Evolutionary conservation across 2,888 invertebrate genomes (phyloP).

Genomic region (Petrolisthes manimaculis): DNA sequence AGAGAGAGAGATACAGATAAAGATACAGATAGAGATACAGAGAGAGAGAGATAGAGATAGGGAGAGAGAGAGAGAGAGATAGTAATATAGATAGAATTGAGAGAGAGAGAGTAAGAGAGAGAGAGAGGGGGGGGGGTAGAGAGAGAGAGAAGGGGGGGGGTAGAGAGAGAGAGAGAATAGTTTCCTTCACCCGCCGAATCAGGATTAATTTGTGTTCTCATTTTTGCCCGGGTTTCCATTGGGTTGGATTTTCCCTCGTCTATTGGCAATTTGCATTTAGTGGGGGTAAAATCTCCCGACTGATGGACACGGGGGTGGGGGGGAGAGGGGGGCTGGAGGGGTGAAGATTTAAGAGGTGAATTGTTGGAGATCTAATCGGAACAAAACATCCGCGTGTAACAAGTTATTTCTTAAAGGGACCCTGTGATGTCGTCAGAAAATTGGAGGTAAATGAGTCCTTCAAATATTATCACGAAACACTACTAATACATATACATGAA

Average conservation of each 20-base stretch:
- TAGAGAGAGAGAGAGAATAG: conserved; percentile 9
- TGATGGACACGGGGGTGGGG: not conserved
- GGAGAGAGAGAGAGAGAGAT: not conserved
- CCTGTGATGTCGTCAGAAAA: no score
- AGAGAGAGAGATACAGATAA: not conserved
- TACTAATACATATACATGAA: no score
- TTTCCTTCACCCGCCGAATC: conserved; percentile 22
- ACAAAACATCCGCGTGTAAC: no score
- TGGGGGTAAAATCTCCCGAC: not conserved
- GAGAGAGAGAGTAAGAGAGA: not conserved
- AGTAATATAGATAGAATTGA: not conserved
- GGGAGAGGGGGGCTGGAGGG: conserved; percentile 1
- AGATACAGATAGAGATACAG: not conserved
- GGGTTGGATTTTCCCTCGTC: conserved; percentile 14
- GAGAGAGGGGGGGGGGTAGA: not conserved
- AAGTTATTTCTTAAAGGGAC: no score
- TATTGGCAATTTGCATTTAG: conserved; percentile 24
- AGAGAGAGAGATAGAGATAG: conserved; percentile 12
- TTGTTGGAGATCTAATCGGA: not conserved
- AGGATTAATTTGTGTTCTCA: conserved; percentile 34
- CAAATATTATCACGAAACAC: no score
- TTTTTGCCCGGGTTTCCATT: conserved; percentile 27
- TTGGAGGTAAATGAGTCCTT: no score
- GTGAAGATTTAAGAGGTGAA: not conserved
- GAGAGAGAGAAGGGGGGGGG: not conserved